Evolutionary conservation across 2,888 invertebrate species (phyloP).

Genomic region (Leptinotarsa peninsularis): DNA sequence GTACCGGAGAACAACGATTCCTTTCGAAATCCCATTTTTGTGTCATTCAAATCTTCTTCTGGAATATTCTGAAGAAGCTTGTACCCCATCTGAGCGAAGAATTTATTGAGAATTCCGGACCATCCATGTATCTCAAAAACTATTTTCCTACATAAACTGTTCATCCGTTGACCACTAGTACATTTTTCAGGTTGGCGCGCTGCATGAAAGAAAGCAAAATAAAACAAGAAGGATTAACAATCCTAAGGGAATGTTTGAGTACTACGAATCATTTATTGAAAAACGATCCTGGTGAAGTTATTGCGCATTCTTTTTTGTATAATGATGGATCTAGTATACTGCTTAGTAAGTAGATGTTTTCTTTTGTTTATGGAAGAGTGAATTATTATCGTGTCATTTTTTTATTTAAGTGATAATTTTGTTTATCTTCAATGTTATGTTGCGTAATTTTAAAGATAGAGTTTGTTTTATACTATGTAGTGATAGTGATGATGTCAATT

Average conservation of each 20-base stretch:
- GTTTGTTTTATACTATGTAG: too few relatives aligned
- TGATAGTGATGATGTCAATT: too few relatives aligned
- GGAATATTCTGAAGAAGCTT: constrained; percentile 48
- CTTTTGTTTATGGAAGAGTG: too few relatives aligned
- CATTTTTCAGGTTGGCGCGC: constrained; percentile 37
- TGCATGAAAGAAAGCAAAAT: constrained; percentile 28
- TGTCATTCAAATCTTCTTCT: constrained; percentile 41
- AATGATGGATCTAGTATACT: constrained; percentile 44
- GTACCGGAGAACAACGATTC: constrained; percentile 33
- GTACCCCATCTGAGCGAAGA: constrained; percentile 49
- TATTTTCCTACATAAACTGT: not conserved
- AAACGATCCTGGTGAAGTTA: constrained; percentile 26
- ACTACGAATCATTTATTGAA: constrained; percentile 32
- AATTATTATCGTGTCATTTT: too few relatives aligned
- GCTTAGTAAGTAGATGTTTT: constrained; percentile 37
- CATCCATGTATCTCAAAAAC: constrained; percentile 44
- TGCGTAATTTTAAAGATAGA: too few relatives aligned
- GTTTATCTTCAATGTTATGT: too few relatives aligned
- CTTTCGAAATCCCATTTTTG: constrained; percentile 46
- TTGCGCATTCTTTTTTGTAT: constrained; percentile 44
- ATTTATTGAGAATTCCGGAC: constrained; percentile 53
- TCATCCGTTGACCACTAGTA: too few relatives aligned
- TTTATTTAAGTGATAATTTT: too few relatives aligned
- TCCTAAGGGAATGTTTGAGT: constrained; percentile 39
- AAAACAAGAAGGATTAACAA: constrained; percentile 18